Base-by-base conservation (phyloP, 2,888 invertebrate genomes). In the Danaus chrysippus region DNA sequence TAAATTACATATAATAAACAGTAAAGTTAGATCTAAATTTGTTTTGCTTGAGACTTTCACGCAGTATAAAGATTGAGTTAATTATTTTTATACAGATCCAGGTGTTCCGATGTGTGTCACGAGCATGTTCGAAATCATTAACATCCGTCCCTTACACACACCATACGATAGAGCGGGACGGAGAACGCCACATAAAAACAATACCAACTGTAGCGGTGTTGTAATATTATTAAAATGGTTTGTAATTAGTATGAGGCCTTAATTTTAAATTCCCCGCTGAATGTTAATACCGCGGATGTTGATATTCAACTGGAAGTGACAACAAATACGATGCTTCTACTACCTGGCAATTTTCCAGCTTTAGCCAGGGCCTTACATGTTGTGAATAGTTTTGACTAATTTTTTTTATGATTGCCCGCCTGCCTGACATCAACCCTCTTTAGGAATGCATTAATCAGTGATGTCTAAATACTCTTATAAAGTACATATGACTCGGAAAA, bases 241-340 rank as follows among this genome's bases (percentile, higher is more conserved):
- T 46, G 57, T 54, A 53, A 61, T 64, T 65, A 67, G 66, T 61
- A 60, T 58, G 58, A 59, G 64, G 56, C 63, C 66, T 66, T 66
- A 61, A 66, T 68, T 63, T 62, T 53, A 52, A 60, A 66, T 61
- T 66, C 63, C 63, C 66, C 59, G 44, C 19, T 55, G 58, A 61
- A 58, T 58, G 17, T 15, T 44, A 12, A 13, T 19, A 59, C 13
- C 55, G n/a, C n/a, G 17, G 49, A 58, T 52, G n/a, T 53, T 23
- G 0, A 42, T 10, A 3, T 10, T 17, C 6, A 34, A 17, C 61
- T 64, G 49, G 64, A 67, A 58, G 17, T 42, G 65, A 19, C 42
- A 15, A 9, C 8, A 42, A 8, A 19, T n/a, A n/a, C n/a, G n/a
- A n/a, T n/a, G n/a, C n/a, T n/a, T n/a, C n/a, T n/a, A n/a, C n/a